Percentiles rank a stretch among this genome's conserved stretches.
Evolutionary conservation across 1,140 invertebrate species (phyloP).

Genomic region (Bilobella aurantiaca): DNA sequence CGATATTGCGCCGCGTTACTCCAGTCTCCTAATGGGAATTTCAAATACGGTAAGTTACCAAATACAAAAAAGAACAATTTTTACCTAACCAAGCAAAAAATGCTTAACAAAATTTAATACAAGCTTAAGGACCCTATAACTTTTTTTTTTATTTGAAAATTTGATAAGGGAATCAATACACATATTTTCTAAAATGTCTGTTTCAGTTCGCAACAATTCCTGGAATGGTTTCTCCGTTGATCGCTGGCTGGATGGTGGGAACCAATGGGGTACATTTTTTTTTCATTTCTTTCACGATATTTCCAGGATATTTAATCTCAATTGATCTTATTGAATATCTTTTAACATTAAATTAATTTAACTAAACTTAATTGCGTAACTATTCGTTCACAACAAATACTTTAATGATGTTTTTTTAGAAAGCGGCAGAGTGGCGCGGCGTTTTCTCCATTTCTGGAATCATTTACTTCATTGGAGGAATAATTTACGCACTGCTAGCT

Average conservation of each 20-base stretch:
- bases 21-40: constrained; percentile 72
- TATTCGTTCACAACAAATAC: constrained; percentile 26
- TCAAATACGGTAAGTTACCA: constrained; percentile 62
- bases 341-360: too few relatives aligned
- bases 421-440: constrained; percentile 61
- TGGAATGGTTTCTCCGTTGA: constrained; percentile 68
- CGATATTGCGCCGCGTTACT: constrained; percentile 73
- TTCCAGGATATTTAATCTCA: too few relatives aligned
- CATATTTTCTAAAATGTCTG: too few relatives aligned
- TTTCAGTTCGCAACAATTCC: constrained; percentile 63
- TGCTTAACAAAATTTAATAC: too few relatives aligned
- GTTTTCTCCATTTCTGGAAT: constrained; percentile 71
- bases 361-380: too few relatives aligned
- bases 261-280: constrained; percentile 49
- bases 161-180: too few relatives aligned
- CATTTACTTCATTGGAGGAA: constrained; percentile 64
- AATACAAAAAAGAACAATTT: too few relatives aligned
- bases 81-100: too few relatives aligned
- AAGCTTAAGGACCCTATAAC: too few relatives aligned
- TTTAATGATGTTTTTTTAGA: constrained; percentile 44
- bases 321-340: too few relatives aligned
- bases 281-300: neutral
- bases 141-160: too few relatives aligned
- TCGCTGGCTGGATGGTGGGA: constrained; percentile 64
- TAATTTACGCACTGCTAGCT: constrained; percentile 67